These are phyloP conservation scores for Pentalonia nigronervosa DNA, from an alignment of 1,140 invertebrate genomes.

Conservation along the genomic window DNA sequence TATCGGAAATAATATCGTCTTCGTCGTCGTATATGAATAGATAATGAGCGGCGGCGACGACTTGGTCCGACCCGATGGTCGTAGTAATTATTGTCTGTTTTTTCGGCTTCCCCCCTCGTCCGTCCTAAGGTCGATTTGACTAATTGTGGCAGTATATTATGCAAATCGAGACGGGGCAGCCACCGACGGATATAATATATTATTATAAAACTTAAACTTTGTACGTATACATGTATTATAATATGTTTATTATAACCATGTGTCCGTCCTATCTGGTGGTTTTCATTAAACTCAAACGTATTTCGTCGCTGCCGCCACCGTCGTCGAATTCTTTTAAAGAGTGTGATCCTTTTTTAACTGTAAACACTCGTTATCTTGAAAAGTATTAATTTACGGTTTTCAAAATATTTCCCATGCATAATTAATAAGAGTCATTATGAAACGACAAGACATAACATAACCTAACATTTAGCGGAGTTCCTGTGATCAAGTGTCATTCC, in stretches of 20 bases:
- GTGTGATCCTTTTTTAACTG: too few relatives aligned
- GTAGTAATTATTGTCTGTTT: conserved; percentile 17
- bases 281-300: neutral
- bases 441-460: neutral
- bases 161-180: neutral
- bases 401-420: neutral
- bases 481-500: too few relatives aligned
- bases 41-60: neutral
- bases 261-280: neutral
- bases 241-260: neutral
- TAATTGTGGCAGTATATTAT: conserved; percentile 39
- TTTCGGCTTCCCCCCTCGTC: neutral
- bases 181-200: neutral
- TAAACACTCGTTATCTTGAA: neutral
- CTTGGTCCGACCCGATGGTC: neutral
- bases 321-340: neutral
- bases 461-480: neutral
- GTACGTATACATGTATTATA: neutral
- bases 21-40: neutral
- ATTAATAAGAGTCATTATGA: neutral
- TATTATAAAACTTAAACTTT: neutral
- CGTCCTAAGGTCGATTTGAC: conserved; percentile 25
- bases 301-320: neutral
- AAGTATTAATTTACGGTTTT: neutral
- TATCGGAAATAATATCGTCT: conserved; percentile 17